Base-by-base conservation (phyloP, 2,797 vertebrate species). In the Muscicapa striata region DNA sequence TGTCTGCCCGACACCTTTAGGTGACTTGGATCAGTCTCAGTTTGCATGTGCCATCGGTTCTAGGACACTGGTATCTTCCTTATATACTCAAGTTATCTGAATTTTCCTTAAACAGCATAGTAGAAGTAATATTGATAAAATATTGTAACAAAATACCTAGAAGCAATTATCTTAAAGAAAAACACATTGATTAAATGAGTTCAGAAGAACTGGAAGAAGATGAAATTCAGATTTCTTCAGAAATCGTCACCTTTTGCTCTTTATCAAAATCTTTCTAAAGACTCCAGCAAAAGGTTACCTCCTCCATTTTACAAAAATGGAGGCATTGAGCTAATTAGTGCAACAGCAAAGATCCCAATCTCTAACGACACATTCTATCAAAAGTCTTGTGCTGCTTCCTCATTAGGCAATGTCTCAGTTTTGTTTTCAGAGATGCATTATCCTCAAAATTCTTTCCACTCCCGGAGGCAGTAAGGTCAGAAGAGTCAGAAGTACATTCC, bases 1-100 rank as follows among this genome's bases (percentile, higher is more conserved):
- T 0, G 2, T 26, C 51, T 87, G 26, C 24, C 55, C 52, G 57
- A 38, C 23, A 30, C 29, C 41, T 80, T 75, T 27, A 63, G 20
- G 63, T 15, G 5, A 51, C 26, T 79, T 67, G 36, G 29, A 23
- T 26, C 22, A 40, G 32, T 34, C 46, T 61, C 70, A 57, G 36
- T 8, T n/a, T 51, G 24, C 23, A 62, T 0, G 5, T 19, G 11
- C 30, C 22, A 40, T 66, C 0, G 0, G 23, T 49, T 43, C 58
- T 64, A 8, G 27, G 51, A 72, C 20, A 64, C 6, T 24, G 6
- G 0, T 68, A 45, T 29, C 30, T 66, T 72, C 51, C 63, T 66
- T 22, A 64, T 5, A 36, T 3, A 62, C 3, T 4, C 13, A 55
- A 69, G 36, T 45, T 40, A 86, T 12, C 36, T 32, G 2, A 16